Conservation (phyloP, 2,113 vertebrate genomes). For the Brachypodius melanocephalos region DNA sequence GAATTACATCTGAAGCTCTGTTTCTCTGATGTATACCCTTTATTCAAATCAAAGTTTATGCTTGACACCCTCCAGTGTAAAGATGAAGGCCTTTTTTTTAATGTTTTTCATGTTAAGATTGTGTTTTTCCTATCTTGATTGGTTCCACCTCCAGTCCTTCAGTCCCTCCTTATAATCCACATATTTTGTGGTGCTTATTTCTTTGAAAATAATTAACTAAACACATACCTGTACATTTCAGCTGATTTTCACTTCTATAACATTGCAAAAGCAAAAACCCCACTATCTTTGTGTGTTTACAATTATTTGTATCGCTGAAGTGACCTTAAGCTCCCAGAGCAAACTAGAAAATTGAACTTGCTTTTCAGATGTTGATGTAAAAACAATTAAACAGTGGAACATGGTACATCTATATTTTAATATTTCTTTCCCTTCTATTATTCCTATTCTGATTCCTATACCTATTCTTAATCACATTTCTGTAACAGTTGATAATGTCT, state of each 20-base stretch:
- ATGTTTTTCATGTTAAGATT: background rate
- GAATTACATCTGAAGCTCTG: background rate
- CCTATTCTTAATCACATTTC: background rate
- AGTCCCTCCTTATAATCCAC: accelerated
- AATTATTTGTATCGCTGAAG: background rate
- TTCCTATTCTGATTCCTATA: background rate
- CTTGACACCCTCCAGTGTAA: background rate
- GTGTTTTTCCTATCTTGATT: background rate
- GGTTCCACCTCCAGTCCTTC: accelerated
- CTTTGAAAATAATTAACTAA: background rate
- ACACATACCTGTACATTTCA: background rate
- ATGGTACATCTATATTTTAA: background rate
- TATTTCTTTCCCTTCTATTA: background rate
- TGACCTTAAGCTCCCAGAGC: background rate
- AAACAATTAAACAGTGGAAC: background rate
- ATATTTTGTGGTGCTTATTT: background rate
- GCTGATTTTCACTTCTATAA: background rate
- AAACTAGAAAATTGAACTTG: background rate
- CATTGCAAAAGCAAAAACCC: background rate
- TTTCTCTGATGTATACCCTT: background rate
- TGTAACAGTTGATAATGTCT: background rate
- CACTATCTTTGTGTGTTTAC: background rate
- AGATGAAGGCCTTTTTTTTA: background rate
- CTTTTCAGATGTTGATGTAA: background rate
- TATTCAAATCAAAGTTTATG: background rate